Conservation (phyloP, 2,797 vertebrate genomes). For the Acanthis flammea region DNA sequence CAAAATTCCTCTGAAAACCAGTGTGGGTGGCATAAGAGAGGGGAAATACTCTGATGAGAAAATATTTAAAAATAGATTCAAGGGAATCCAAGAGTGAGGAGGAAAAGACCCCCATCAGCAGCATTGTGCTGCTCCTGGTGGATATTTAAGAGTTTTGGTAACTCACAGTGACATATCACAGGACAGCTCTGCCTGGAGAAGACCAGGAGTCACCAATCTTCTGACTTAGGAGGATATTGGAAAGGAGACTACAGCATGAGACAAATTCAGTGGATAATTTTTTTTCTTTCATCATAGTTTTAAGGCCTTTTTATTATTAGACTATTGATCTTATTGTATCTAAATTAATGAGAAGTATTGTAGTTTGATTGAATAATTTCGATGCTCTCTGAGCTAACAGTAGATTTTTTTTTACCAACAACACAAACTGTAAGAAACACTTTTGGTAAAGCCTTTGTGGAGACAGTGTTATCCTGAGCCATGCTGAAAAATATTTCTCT, state of each 20-base stretch:
- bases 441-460: not conserved
- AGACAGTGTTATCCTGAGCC: not conserved
- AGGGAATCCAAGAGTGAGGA: not conserved
- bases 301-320: not conserved
- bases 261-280: not conserved
- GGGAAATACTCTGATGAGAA: not conserved
- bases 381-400: not conserved
- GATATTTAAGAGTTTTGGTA: not conserved
- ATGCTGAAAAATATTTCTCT: not conserved
- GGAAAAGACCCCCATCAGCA: not conserved
- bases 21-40: fast-evolving
- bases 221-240: not conserved
- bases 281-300: not conserved
- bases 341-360: not conserved
- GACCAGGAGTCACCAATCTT: not conserved
- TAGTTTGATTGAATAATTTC: not conserved
- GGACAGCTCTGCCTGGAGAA: not conserved
- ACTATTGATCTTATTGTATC: not conserved
- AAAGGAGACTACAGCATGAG: not conserved
- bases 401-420: not conserved
- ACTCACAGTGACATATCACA: not conserved
- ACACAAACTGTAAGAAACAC: not conserved
- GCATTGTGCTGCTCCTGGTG: not conserved
- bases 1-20: not conserved
- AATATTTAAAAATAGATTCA: not conserved